Base-by-base conservation (phyloP, 1,140 invertebrate genomes). In the Zaprionus ghesquierei region DNA sequence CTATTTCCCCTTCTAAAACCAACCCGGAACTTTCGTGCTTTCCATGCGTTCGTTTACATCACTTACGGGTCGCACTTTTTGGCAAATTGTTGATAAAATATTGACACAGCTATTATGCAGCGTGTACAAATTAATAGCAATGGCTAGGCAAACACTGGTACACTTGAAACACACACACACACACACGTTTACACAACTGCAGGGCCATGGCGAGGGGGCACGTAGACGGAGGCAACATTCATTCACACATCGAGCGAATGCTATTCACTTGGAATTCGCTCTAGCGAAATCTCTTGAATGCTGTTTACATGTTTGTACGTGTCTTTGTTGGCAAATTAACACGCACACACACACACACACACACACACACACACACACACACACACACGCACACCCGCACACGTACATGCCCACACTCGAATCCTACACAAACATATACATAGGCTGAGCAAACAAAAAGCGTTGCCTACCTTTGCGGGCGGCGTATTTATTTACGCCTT, bases 291-390 rank as follows among this genome's bases (percentile, higher is more conserved):
- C 78, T 81, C 82, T 82, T 87, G 77, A 86, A 82, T 81, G 76
- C 75, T 86, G 82, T 82, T 87, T 81, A 79, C 82, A 41, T 86
- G 82, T 86, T 75, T 76, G 78, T 79, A 75, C 82, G 82, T 79
- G 81, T 86, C 81, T 86, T 79, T 87, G 79, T 86, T 86, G 79
- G 82, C 79, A 87, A 86, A 86, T 87, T 87, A 86, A 87, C 82
- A 81, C 82, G 81, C 82, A 86, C 68, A 68, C 63, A 78, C 18
- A 68, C 50, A 44, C 29, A 44, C 35, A 13, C 53, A 38, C 12
- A 27, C 44, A 49, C 13, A 53, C 49, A 41, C 35, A 58, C 70
- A 12, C 53, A 33, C 51, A 25, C 46, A 59, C 41, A n/a, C 82
- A 86, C 68, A 68, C 63, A 78, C 18, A 68, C 50, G 35, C 29